Evolutionary conservation across 2,888 invertebrate species (phyloP).

Genomic region (Drosophila merina): DNA sequence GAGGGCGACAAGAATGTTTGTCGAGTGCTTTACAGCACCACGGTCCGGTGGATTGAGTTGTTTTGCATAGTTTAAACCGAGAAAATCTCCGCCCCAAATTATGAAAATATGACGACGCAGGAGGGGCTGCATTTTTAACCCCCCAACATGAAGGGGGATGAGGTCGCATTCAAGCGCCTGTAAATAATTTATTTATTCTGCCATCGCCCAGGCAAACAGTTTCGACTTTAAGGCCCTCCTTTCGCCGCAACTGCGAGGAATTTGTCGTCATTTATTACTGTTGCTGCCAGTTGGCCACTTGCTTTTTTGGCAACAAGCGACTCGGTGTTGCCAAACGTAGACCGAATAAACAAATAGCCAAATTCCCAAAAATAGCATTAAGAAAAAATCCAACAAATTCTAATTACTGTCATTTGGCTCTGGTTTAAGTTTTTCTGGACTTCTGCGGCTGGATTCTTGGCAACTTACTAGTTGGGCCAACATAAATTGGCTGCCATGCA

Average conservation of each 20-base stretch:
- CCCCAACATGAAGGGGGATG: conserved; percentile 12
- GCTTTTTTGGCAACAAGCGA: conserved; percentile 60
- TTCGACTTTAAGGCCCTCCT: conserved; percentile 4
- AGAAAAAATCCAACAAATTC: conserved; percentile 59
- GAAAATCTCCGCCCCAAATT: conserved; percentile 60
- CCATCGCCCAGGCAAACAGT: conserved; percentile 12
- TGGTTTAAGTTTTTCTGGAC: conserved; percentile 49
- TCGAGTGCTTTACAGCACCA: conserved; percentile 64
- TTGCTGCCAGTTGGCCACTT: conserved; percentile 62
- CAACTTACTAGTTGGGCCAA: conserved; percentile 30
- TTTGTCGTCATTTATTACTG: conserved; percentile 75
- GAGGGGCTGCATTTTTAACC: conserved; percentile 21
- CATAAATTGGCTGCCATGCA: conserved; percentile 39
- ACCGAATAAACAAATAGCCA: conserved; percentile 37
- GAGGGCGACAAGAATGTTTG: conserved; percentile 71
- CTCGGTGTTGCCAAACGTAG: conserved; percentile 34
- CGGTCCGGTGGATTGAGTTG: conserved; percentile 60
- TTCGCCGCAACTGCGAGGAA: conserved; percentile 47
- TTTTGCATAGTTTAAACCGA: conserved; percentile 73
- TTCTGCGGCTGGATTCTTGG: conserved; percentile 34
- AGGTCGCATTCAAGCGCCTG: conserved; percentile 40
- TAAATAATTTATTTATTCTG: conserved; percentile 73
- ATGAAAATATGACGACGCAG: conserved; percentile 65
- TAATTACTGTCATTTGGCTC: conserved; percentile 77
- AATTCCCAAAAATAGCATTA: conserved; percentile 4